Evolutionary conservation across 2,888 invertebrate species (phyloP), one percentile per base, ranked within the genome.

Genomic region (Drosophila macrospina): DNA sequence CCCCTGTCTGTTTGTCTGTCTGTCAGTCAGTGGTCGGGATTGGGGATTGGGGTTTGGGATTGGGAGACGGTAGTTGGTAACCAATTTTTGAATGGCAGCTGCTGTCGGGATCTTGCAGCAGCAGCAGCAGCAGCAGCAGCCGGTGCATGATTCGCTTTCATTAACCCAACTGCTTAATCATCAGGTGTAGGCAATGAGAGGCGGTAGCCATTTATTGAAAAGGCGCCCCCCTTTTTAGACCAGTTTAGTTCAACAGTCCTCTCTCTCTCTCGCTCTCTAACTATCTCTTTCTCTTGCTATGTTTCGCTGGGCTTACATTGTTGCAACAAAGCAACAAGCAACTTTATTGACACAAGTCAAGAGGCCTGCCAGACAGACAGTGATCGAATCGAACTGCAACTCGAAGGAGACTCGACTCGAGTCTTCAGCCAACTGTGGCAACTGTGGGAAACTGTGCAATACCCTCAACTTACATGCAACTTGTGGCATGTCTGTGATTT

Each of bases 111-210:
- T n/a, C n/a, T n/a, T n/a, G 30, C 8, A 56, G 69, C 48, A 61
- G 74, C 45, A 55, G 30, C 8, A 56, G 69, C 48, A 61, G 74
- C 45, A 55, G 30, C 8, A 56, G 69, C 48, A 61, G 74, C 45
- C 50, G 63, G 69, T 78, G 86, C 88, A 85, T 88, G 88, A 75
- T 86, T 86, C 71, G 81, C 81, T 86, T 86, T 86, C 89, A 88
- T 88, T 86, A 86, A 70, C 70, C 79, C 79, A 86, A 81, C 77
- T 86, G 87, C 85, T 88, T 88, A 86, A 88, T 86, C 89, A 88
- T 80, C 74, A 75, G 59, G 48, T 66, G 74, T 44, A 20, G 55
- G 56, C 41, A 57, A 74, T 55, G 54, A 74, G 75, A 78, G 78
- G 78, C 69, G 80, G 73, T 66, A 67, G 82, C 77, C 78, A 86